These are phyloP conservation scores for Amorpha juglandis DNA, from an alignment of 2,888 invertebrate species.

Conservation along the genomic window DNA sequence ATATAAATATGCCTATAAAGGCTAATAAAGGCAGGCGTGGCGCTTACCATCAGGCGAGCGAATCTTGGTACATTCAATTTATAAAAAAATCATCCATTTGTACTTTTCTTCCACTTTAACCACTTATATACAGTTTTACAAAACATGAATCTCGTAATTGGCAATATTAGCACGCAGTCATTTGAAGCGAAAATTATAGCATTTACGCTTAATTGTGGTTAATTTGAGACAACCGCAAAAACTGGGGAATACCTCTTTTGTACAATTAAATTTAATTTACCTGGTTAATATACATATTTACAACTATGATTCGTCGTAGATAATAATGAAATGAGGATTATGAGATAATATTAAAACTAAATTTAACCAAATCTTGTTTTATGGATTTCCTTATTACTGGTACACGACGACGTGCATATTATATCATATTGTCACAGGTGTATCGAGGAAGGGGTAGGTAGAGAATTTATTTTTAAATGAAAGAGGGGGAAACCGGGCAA, in stretches of 20 bases:
- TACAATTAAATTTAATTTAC: not conserved
- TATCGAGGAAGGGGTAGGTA: too few relatives aligned
- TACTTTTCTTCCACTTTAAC: not conserved
- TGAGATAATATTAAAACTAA: not conserved
- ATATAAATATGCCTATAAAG: too few relatives aligned
- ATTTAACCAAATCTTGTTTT: not conserved
- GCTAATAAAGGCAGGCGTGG: too few relatives aligned
- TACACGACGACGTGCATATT: too few relatives aligned
- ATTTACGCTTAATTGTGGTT: slow-evolving; percentile 14
- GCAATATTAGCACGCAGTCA: slow-evolving; percentile 1
- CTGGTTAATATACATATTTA: not conserved
- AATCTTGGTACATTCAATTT: too few relatives aligned
- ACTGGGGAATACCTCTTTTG: slow-evolving; percentile 15
- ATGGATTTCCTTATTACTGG: too few relatives aligned
- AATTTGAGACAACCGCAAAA: not conserved
- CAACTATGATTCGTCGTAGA: not conserved
- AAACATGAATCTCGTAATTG: not conserved
- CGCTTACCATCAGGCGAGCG: too few relatives aligned
- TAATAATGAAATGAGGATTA: not conserved
- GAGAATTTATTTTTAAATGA: too few relatives aligned
- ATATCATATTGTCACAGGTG: too few relatives aligned
- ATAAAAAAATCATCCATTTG: too few relatives aligned
- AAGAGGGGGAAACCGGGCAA: too few relatives aligned
- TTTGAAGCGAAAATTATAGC: slow-evolving; percentile 19
- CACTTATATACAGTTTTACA: not conserved